These are phyloP conservation scores for Peromyscus polionotus DNA, from an alignment of 2,113 vertebrate species.

Conservation along the genomic window DNA sequence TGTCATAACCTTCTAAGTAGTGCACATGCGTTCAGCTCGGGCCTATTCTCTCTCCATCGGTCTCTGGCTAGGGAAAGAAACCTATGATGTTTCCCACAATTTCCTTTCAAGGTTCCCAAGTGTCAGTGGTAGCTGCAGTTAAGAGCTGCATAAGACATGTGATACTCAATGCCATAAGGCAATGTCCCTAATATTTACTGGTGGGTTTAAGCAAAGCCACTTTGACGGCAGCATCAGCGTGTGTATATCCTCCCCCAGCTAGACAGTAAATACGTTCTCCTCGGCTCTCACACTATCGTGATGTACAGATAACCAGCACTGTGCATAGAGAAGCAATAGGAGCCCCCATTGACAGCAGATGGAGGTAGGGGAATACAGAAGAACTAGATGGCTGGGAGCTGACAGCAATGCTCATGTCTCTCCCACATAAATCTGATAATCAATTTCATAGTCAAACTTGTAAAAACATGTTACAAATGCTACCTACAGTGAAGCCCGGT, in stretches of 20 bases:
- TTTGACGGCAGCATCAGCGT: not conserved
- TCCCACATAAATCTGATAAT: not conserved
- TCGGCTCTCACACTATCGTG: not conserved
- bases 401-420: not conserved
- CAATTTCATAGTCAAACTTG: not conserved
- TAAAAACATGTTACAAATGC: not conserved
- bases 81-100: not conserved
- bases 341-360: not conserved
- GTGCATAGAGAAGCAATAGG: not conserved
- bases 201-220: not conserved
- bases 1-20: not conserved
- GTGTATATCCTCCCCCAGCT: not conserved
- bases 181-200: not conserved
- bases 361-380: fast-evolving
- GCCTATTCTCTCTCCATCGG: not conserved
- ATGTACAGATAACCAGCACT: not conserved
- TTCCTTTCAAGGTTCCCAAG: not conserved
- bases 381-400: not conserved
- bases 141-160: not conserved
- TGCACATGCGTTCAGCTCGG: not conserved
- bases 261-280: not conserved
- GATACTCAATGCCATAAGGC: not conserved
- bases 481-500: not conserved
- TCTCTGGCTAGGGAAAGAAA: not conserved
- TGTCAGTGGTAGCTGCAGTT: not conserved